phyloP scores from a whole-genome alignment of 2,113 vertebrate species.

The Myrmophylax atrothorax region DNA sequence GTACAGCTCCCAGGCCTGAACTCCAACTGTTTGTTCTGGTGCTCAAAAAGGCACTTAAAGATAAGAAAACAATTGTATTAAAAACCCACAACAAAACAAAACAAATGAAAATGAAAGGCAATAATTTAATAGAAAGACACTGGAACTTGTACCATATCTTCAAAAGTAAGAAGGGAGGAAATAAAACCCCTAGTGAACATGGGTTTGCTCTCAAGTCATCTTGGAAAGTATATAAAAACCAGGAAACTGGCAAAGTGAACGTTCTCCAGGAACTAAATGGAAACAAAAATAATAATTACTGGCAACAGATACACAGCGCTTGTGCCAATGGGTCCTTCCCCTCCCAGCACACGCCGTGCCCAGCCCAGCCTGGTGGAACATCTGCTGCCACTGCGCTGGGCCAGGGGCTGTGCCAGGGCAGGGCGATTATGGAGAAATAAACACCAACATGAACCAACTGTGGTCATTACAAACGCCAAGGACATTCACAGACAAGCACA shows the following conservation, averaged over 20 bases:
- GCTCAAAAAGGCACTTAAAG: conserved; percentile 83
- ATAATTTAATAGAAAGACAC: conserved; percentile 74
- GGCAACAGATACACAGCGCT: conserved; percentile 32
- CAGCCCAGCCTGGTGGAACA: not conserved
- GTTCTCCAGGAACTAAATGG: conserved; percentile 57
- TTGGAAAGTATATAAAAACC: not conserved
- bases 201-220: conserved; percentile 57
- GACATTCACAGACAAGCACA: conserved; percentile 54
- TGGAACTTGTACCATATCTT: conserved; percentile 64
- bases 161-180: conserved; percentile 16
- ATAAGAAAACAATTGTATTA: conserved; percentile 71
- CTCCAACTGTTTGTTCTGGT: conserved; percentile 69
- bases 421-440: not conserved
- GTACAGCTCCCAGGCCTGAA: conserved; percentile 52
- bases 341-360: not conserved
- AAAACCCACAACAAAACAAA: conserved; percentile 64
- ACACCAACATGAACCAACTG: conserved; percentile 29
- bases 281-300: not conserved
- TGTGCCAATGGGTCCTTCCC: conserved; percentile 52
- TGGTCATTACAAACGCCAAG: conserved; percentile 41
- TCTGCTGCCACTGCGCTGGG: not conserved
- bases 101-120: conserved; percentile 46
- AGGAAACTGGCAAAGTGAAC: not conserved
- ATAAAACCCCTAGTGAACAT: conserved; percentile 9
- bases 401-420: not conserved